Percentiles rank a stretch among this genome's conserved stretches.
These are phyloP conservation scores for Saturnia japonica DNA, from an alignment of 2,888 invertebrate genomes.

Conservation along the genomic window DNA sequence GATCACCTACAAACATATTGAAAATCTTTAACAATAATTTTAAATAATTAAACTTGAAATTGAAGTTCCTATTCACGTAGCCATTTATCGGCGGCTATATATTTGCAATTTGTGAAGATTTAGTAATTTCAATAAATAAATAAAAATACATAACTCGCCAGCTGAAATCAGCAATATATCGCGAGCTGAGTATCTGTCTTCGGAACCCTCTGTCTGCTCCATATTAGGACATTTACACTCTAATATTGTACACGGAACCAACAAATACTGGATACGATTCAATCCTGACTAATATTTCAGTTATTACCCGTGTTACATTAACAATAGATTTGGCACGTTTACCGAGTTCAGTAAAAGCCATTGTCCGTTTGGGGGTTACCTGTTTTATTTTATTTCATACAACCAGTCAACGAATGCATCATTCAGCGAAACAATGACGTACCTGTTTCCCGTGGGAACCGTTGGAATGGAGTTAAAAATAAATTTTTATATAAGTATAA, in stretches of 20 bases:
- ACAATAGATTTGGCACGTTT: conserved; percentile 16
- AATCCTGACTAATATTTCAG: neutral
- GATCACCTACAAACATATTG: too few relatives aligned
- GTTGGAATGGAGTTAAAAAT: neutral
- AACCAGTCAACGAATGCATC: neutral
- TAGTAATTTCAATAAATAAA: too few relatives aligned
- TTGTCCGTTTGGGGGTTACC: conserved; percentile 4
- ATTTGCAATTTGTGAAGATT: too few relatives aligned
- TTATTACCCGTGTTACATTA: conserved; percentile 3
- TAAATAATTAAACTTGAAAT: too few relatives aligned
- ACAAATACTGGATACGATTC: neutral
- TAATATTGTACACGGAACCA: neutral
- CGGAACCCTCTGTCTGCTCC: too few relatives aligned
- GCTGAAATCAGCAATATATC: too few relatives aligned
- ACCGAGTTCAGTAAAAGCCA: conserved; percentile 2
- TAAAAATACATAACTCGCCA: too few relatives aligned
- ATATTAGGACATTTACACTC: too few relatives aligned
- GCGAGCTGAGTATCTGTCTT: too few relatives aligned
- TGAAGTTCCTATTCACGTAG: too few relatives aligned
- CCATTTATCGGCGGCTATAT: too few relatives aligned
- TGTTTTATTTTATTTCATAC: conserved; percentile 9
- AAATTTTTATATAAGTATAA: neutral
- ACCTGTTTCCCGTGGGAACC: conserved; percentile 10
- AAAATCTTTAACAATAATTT: too few relatives aligned
- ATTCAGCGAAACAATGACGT: conserved; percentile 8